Evolutionary conservation across 2,888 invertebrate species (phyloP), one percentile per base, ranked within the genome.

Genomic region (Melinaea marsaeus): DNA sequence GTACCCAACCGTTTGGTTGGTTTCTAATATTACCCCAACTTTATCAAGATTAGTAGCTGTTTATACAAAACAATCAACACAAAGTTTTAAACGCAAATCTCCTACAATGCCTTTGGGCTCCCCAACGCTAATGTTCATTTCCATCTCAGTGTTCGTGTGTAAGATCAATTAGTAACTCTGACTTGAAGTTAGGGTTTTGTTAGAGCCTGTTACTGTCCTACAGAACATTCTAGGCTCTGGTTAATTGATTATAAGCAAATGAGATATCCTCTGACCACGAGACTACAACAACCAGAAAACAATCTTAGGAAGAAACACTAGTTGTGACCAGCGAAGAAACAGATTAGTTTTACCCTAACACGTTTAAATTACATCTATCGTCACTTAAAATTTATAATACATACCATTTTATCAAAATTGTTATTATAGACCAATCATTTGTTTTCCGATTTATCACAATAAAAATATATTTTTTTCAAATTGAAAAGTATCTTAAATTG

Each of bases 151-250:
- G 71, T 74, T 68, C 58, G 69, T 72, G 69, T 73, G 73, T 75
- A 70, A 76, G 78, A 79, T 76, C 79, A 79, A 79, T 80, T 79
- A 80, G 73, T 60, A 69, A 72, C 66, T 75, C 61, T 64, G 59
- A 46, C 63, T 64, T 66, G 60, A 65, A 64, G 65, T 48, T 65
- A 66, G 64, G 64, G 59, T 55, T 63, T 66, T 65, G 62, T 58
- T 58, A 61, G 34, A 46, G 33, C 56, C 34, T n/a, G 2, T 57
- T 42, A 57, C 13, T 45, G 55, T 47, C 33, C 48, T 22, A 22
- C 47, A 48, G 47, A 56, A 48, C n/a, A 37, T 61, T 55, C 47
- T 48, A 32, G 35, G 35, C 22, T 48, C 46, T 51, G 32, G 37
- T 46, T 63, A 42, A 59, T 11, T 33, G 47, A 46, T 33, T 37